phyloP scores from a whole-genome alignment of 2,888 invertebrate species.

The Dicycla oo region DNA sequence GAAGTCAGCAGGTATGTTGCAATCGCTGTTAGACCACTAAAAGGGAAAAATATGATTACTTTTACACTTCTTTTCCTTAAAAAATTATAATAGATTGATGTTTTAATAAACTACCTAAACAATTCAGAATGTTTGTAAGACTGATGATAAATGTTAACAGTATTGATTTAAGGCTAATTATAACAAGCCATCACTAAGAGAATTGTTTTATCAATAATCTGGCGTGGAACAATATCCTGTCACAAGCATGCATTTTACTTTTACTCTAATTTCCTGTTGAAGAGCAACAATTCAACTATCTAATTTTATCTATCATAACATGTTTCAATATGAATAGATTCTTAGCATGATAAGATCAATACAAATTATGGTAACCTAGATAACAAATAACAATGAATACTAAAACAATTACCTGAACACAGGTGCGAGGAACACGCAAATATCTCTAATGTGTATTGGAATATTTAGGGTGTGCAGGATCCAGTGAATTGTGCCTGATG shows the following conservation, averaged over 20 bases:
- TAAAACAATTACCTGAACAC: constrained; percentile 94
- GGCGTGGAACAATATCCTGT: neutral
- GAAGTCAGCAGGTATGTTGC: constrained; percentile 99
- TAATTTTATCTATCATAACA: constrained; percentile 33
- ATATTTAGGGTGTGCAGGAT: constrained; percentile 97
- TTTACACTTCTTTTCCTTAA: neutral
- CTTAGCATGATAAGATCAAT: neutral
- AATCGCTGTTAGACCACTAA: constrained; percentile 98
- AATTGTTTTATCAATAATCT: constrained; percentile 37
- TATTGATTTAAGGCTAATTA: constrained; percentile 2
- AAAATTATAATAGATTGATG: neutral
- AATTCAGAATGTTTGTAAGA: neutral
- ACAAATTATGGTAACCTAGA: constrained; percentile 27
- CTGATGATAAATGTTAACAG: neutral
- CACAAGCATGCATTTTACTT: constrained; percentile 2
- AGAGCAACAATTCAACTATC: constrained; percentile 41
- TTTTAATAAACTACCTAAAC: neutral
- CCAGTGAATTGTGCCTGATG: constrained; percentile 99
- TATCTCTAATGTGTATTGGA: constrained; percentile 99
- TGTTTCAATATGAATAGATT: constrained; percentile 5
- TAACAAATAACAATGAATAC: constrained; percentile 13
- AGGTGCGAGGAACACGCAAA: constrained; percentile 99
- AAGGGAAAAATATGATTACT: constrained; percentile 68
- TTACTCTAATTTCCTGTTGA: constrained; percentile 22
- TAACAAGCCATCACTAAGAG: constrained; percentile 21